Evolutionary conservation across 64 coral and sea anemone genomes (phyloP).

Genomic region (Montipora foliosa): DNA sequence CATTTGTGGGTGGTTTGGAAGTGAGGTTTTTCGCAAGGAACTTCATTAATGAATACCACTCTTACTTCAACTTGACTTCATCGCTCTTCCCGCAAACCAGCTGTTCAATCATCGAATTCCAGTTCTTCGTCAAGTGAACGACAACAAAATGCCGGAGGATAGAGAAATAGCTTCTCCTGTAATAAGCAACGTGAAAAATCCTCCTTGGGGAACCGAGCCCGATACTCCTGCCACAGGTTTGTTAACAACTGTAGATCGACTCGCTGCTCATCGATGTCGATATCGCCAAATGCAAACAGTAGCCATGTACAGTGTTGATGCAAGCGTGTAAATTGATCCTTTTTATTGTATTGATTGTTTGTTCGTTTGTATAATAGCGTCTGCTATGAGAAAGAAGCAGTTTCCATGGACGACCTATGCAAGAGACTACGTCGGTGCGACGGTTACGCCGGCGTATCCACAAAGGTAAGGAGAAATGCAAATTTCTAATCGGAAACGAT

Average conservation of each 20-base stretch:
- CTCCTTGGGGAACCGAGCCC: constrained; percentile 71
- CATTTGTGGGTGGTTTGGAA: background rate
- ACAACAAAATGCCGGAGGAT: constrained; percentile 55
- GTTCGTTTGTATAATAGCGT: constrained; percentile 32
- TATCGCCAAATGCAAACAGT: background rate
- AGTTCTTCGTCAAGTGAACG: background rate
- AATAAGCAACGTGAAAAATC: constrained; percentile 67
- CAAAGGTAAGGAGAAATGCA: constrained; percentile 51
- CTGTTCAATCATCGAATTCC: constrained; percentile 18
- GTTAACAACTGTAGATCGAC: background rate
- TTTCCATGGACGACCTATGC: constrained; percentile 76
- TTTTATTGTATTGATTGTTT: constrained; percentile 39
- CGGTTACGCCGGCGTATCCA: constrained; percentile 48
- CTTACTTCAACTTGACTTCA: background rate
- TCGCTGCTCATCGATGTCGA: background rate
- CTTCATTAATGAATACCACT: background rate
- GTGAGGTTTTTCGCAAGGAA: background rate
- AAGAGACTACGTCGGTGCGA: constrained; percentile 50
- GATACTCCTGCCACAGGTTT: constrained; percentile 68
- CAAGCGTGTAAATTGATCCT: constrained; percentile 28
- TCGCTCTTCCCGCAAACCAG: background rate
- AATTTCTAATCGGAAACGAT: background rate
- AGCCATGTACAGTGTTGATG: background rate
- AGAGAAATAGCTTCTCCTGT: constrained; percentile 45
- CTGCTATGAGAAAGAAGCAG: constrained; percentile 55